A percentile compares a stretch with the other conserved stretches of the same genome.
These are phyloP conservation scores for Torymus aiolomorphi DNA, from an alignment of 2,888 invertebrate species.

Conservation along the genomic window DNA sequence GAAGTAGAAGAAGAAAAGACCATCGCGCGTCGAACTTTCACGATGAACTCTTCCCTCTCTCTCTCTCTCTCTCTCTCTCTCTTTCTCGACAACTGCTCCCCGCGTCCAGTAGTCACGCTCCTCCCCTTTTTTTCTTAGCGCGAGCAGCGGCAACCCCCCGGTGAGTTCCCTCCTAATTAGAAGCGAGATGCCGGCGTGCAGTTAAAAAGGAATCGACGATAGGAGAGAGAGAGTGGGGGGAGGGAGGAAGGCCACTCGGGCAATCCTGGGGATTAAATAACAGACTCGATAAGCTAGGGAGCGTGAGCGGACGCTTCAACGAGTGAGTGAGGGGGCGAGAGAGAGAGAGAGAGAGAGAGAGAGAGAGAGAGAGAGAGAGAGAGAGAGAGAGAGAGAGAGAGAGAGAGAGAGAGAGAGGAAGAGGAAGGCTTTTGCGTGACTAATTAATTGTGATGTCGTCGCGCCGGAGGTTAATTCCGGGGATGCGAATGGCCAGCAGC, in stretches of 20 bases:
- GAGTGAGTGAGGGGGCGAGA: neutral
- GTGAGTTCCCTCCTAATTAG: slow-evolving; percentile 29
- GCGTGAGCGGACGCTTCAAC: slow-evolving; percentile 48
- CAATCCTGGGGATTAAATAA: slow-evolving; percentile 49
- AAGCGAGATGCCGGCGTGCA: slow-evolving; percentile 11
- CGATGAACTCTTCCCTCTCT: slow-evolving; percentile 3
- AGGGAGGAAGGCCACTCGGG: slow-evolving; percentile 15
- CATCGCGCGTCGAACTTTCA: slow-evolving; percentile 15
- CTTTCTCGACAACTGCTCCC: slow-evolving; percentile 9
- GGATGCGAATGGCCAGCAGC: no score
- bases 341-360: neutral
- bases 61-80: neutral
- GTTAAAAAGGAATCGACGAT: slow-evolving; percentile 37
- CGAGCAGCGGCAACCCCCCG: slow-evolving; percentile 1
- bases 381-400: neutral
- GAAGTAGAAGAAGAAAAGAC: slow-evolving; percentile 3
- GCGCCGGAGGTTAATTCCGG: neutral
- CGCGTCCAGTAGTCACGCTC: slow-evolving; percentile 21
- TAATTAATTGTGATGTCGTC: slow-evolving; percentile 9
- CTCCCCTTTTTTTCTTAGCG: neutral
- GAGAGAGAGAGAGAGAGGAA: neutral
- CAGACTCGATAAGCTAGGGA: slow-evolving; percentile 46
- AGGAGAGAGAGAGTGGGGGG: slow-evolving; percentile 22
- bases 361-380: neutral
- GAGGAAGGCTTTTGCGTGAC: neutral